Base-by-base conservation (phyloP, 2,113 vertebrate genomes). In the Caranx melampygus region DNA sequence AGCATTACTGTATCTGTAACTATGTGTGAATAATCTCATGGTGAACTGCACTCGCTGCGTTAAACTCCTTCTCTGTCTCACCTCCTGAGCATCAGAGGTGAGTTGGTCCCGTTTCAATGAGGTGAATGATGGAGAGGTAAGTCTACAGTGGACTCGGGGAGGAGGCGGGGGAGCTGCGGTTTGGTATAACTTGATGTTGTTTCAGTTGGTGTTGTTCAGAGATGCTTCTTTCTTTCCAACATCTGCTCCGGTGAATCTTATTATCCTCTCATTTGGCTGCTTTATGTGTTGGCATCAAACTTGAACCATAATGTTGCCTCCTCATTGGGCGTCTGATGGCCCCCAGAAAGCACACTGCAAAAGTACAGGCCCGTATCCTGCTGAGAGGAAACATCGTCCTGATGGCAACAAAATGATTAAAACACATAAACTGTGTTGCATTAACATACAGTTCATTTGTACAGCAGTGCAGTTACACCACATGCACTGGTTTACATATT, bases 21-120 rank as follows among this genome's bases (percentile, higher is more conserved):
- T 76, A 34, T 37, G 67, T 79, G 81, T 55, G 70, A 85, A 85
- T 75, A 78, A 83, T 83, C 72, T 86, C 79, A 88, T 51, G 49
- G 66, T 81, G 72, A 82, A 63, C 59, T 59, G 75, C 67, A n/a
- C 73, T 79, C 12, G 33, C 59, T 68, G 26, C 3, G 1, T 33
- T 40, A 18, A 37, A 62, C 66, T 70, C 62, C 20, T 72, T 59
- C 31, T 52, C 62, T 21, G 63, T 33, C 76, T 54, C 72, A 67
- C 31, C 65, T 26, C 67, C 54, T 59, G 40, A 67, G 65, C 67
- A 15, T 35, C 51, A 37, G 58, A 67, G 67, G 77, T 42, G 60
- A 72, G 49, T 26, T 59, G 45, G 78, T 68, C 26, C 42, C 26
- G 5, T 62, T 62, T 61, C 57, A 72, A 77, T 34, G 45, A 82